These are phyloP conservation scores for Hucho hucho DNA, from an alignment of 2,113 vertebrate genomes.

Conservation along the genomic window DNA sequence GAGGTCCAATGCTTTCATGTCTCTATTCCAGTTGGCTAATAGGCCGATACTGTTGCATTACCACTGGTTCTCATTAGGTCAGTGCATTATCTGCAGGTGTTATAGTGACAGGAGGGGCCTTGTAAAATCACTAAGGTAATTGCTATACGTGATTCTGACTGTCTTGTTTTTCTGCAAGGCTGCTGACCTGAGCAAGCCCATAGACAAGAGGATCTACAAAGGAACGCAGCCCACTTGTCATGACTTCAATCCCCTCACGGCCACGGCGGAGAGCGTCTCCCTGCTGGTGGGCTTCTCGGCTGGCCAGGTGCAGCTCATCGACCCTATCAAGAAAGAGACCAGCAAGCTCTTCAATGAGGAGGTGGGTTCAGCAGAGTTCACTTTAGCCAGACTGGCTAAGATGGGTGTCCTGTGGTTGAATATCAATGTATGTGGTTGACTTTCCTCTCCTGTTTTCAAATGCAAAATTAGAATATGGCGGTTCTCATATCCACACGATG, in stretches of 20 bases:
- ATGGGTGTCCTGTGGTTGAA: background rate
- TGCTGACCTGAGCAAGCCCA: slow-evolving; percentile 97
- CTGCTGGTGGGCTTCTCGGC: slow-evolving; percentile 98
- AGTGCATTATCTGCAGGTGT: too few relatives aligned
- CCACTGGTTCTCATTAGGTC: too few relatives aligned
- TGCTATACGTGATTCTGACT: background rate
- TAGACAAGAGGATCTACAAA: slow-evolving; percentile 99
- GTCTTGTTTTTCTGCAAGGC: slow-evolving; percentile 75
- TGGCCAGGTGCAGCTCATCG: slow-evolving; percentile 98
- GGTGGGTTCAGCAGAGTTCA: slow-evolving; percentile 74
- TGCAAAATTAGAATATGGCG: too few relatives aligned
- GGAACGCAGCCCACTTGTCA: slow-evolving; percentile 99
- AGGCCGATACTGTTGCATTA: too few relatives aligned
- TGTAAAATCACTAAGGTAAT: too few relatives aligned
- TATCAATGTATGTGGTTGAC: background rate
- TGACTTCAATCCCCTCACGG: slow-evolving; percentile 98
- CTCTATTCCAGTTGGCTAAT: too few relatives aligned
- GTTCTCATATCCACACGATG: background rate
- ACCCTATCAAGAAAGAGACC: slow-evolving; percentile 99
- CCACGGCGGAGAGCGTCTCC: slow-evolving; percentile 95
- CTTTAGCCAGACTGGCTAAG: background rate
- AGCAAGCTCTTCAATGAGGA: slow-evolving; percentile 99
- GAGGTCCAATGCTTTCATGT: too few relatives aligned
- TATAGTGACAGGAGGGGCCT: too few relatives aligned
- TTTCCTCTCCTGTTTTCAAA: too few relatives aligned